A percentile compares a stretch with the other conserved stretches of the same genome.
Evolutionary conservation across 2,113 vertebrate species (phyloP).

Genomic region (Himantopus leucocephalus): DNA sequence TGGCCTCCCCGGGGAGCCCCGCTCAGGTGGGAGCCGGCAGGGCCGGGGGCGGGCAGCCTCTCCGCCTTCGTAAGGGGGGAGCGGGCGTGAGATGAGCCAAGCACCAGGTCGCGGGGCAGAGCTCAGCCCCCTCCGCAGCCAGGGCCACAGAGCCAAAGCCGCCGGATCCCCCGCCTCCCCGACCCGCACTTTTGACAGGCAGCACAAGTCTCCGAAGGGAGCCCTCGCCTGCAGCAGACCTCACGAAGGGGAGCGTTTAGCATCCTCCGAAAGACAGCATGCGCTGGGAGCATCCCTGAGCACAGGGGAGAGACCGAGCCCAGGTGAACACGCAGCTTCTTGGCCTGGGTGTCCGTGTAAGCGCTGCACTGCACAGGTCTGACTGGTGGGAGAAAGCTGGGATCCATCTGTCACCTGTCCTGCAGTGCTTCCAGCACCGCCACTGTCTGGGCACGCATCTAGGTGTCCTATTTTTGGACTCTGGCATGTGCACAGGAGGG

Average conservation of each 20-base stretch:
- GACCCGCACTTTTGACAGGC: background rate
- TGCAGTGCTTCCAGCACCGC: background rate
- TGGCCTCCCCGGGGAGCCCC: background rate
- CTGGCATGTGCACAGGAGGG: background rate
- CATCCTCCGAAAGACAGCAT: background rate
- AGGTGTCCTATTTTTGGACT: conserved; percentile 43
- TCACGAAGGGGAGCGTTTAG: background rate
- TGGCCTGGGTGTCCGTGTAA: background rate
- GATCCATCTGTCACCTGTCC: conserved; percentile 27
- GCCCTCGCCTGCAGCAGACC: background rate
- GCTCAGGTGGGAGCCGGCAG: background rate
- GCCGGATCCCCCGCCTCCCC: background rate
- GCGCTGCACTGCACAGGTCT: background rate
- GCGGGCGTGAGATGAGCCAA: background rate
- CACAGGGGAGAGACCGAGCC: background rate
- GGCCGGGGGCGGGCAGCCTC: background rate
- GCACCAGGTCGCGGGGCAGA: background rate
- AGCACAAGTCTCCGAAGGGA: background rate
- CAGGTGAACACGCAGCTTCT: background rate
- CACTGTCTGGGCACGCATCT: background rate
- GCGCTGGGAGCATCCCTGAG: background rate
- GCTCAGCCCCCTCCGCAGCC: background rate
- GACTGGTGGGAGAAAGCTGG: background rate
- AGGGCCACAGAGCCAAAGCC: background rate
- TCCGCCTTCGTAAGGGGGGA: no score